Evolutionary conservation across 2,888 invertebrate genomes (phyloP).

Genomic region (Leucophenga maculata): DNA sequence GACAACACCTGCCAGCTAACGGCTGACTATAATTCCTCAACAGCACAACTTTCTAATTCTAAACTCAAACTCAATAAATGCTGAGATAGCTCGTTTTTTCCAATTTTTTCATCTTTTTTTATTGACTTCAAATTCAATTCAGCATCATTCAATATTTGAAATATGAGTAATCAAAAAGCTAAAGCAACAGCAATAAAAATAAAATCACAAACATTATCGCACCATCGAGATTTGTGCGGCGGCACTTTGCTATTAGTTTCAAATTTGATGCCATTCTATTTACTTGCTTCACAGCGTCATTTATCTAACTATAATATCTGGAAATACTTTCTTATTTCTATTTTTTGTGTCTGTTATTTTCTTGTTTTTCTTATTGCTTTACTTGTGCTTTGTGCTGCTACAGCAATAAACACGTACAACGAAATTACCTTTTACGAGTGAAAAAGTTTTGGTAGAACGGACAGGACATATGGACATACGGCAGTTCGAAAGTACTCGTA

Average conservation of each 20-base stretch:
- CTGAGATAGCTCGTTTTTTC: no score
- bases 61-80: no score
- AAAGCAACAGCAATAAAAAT: constrained; percentile 14
- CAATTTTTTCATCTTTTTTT: no score
- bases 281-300: not conserved
- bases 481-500: not conserved
- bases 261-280: constrained; percentile 45
- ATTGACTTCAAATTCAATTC: no score
- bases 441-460: not conserved
- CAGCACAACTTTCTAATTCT: no score
- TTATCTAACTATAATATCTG: no score
- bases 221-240: constrained; percentile 37
- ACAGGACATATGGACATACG: not conserved
- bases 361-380: constrained; percentile 19
- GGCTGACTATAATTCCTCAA: no score
- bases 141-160: no score
- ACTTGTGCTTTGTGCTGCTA: constrained; percentile 39
- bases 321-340: no score
- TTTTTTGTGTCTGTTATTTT: not conserved
- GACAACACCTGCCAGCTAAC: no score
- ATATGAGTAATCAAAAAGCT: not conserved
- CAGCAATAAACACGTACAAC: constrained; percentile 55
- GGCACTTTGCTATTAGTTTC: constrained; percentile 50
- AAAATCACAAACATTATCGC: constrained; percentile 34
- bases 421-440: constrained; percentile 49